A percentile compares a stretch with the other conserved stretches of the same genome.
Conservation (phyloP, 2,797 vertebrate species). For the Taenioides sp. region DNA sequence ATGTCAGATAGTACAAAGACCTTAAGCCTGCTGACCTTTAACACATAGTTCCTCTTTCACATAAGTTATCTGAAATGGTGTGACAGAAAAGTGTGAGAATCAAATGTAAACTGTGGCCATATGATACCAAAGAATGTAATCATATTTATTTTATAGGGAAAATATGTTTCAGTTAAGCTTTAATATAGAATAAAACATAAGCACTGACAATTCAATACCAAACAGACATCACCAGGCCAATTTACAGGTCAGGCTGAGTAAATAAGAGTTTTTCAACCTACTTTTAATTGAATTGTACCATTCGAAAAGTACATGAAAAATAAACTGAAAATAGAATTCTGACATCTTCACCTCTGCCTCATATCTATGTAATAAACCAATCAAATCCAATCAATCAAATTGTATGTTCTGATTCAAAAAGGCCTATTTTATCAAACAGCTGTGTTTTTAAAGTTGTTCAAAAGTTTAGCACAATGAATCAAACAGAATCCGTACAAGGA, state of each 20-base stretch:
- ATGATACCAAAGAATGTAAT: no score
- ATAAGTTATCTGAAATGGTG: not conserved
- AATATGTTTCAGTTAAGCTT: no score
- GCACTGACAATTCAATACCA: no score
- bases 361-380: not conserved
- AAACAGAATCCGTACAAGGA: not conserved
- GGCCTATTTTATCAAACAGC: not conserved
- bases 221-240: no score
- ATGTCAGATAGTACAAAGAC: conserved; percentile 29
- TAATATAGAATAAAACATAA: no score
- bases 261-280: no score
- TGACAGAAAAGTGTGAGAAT: not conserved
- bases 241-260: no score
- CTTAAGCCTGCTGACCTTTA: conserved; percentile 17
- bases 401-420: not conserved
- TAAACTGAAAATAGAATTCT: no score
- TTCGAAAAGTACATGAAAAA: not conserved
- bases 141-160: no score
- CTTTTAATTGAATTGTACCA: no score
- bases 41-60: not conserved
- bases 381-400: not conserved
- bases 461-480: conserved; percentile 3
- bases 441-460: not conserved
- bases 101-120: not conserved
- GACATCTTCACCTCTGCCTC: not conserved